A percentile compares a stretch with the other conserved stretches of the same genome.
These are phyloP conservation scores for Hyperoplus immaculatus DNA, from an alignment of 2,797 vertebrate genomes.

Conservation along the genomic window DNA sequence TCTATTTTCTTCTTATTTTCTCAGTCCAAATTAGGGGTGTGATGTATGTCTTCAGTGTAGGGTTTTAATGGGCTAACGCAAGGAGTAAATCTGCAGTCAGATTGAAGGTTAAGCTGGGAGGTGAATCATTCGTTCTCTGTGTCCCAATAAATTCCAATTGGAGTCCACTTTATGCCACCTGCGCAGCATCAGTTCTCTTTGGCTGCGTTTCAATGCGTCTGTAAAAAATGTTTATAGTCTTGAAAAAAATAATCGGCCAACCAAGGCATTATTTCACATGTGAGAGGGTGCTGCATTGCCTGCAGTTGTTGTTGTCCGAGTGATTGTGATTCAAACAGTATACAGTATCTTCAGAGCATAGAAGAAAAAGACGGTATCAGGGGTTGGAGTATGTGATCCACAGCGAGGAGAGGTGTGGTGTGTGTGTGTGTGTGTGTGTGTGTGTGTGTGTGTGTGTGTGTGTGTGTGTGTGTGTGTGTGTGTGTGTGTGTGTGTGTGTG, in stretches of 20 bases:
- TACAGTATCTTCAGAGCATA: background rate
- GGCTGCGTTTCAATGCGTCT: slow-evolving; percentile 20
- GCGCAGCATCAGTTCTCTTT: slow-evolving; percentile 13
- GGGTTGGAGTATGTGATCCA: slow-evolving; percentile 23
- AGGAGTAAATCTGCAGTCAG: background rate
- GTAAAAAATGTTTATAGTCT: background rate
- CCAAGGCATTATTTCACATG: slow-evolving; percentile 24
- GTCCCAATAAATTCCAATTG: slow-evolving; percentile 10
- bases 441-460: no score
- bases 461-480: no score
- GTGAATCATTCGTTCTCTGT: slow-evolving; percentile 14
- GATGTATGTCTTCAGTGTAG: background rate
- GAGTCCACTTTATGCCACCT: slow-evolving; percentile 20
- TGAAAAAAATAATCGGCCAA: background rate
- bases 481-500: no score
- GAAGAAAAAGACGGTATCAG: background rate
- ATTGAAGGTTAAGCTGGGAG: background rate
- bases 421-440: no score
- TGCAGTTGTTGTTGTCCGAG: slow-evolving; percentile 40
- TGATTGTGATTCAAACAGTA: slow-evolving; percentile 32
- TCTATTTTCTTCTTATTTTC: background rate
- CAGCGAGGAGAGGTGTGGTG: slow-evolving; percentile 12
- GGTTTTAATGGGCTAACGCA: background rate
- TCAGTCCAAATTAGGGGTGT: background rate
- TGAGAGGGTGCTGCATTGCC: slow-evolving; percentile 29